Evolutionary conservation across 2,888 invertebrate species (phyloP), one percentile per base, ranked within the genome.

Genomic region (Melanchra persicariae): DNA sequence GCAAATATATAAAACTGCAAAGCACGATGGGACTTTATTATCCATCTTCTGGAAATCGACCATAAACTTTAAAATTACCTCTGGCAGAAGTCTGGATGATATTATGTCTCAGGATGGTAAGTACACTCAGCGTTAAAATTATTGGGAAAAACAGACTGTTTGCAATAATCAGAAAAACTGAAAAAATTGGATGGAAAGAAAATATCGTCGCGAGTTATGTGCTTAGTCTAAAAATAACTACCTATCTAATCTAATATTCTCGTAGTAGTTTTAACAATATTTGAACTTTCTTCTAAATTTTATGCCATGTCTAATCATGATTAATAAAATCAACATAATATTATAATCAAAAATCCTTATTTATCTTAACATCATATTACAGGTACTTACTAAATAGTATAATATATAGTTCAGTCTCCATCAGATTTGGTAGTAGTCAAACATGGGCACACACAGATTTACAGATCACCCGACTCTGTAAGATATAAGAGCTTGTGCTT

Each of bases 41-140:
- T 64, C 9, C 64, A 17, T 74, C 37, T 47, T 19, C 9, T 54
- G 10, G 26, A 63, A 47, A 54, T 30, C 2, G 37, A 37, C 12
- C 26, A 47, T 47, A 74, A 74, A 71, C 47, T 54, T 47, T 55
- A 40, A 71, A 71, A 40, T 54, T 12, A 63, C 15, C 15, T 45
- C 8, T 22, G 10, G n/a, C 5, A 26, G n/a, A 45, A 43, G 43
- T 60, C 17, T 10, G 26, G 1, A 37, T 37, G 1, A 12, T 43
- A 8, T 51, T 52, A 30, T 19, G 22, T 57, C 37, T 57, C 22
- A 8, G 8, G 9, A 40, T 22, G 22, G n/a, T n/a, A n/a, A n/a
- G n/a, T 61, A 34, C 43, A 24, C 24, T 60, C n/a, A 17, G n/a
- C 17, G 17, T 52, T 1, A 62, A 45, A 52, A 37, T 45, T 45